These are phyloP conservation scores for Crocidura indochinensis DNA, from an alignment of 2,797 vertebrate species.

Conservation along the genomic window DNA sequence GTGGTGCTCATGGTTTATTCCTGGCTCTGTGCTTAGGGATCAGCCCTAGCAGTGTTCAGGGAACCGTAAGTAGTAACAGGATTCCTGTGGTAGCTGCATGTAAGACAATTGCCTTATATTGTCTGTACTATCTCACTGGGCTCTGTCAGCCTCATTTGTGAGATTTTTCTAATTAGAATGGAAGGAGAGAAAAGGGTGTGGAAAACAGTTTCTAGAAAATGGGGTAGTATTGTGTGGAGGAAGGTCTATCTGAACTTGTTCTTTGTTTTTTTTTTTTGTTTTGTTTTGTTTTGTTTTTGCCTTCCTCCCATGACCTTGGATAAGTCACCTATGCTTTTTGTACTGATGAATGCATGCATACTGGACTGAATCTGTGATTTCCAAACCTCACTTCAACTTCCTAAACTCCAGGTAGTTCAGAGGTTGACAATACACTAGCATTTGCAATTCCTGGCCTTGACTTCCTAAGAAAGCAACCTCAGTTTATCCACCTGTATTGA, in stretches of 20 bases:
- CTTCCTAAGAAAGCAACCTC: not conserved
- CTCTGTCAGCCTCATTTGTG: too few relatives aligned
- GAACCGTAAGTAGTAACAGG: too few relatives aligned
- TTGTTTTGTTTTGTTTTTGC: too few relatives aligned
- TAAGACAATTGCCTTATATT: too few relatives aligned
- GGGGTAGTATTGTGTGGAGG: accelerated
- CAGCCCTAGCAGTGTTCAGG: too few relatives aligned
- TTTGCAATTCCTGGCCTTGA: not conserved
- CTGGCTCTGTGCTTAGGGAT: too few relatives aligned
- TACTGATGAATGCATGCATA: not conserved
- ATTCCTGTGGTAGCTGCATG: too few relatives aligned
- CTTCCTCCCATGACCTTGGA: not conserved
- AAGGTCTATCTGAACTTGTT: not conserved
- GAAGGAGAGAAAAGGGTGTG: not conserved
- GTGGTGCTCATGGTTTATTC: not conserved
- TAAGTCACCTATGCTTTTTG: not conserved
- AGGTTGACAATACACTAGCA: not conserved
- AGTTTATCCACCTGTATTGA: not conserved
- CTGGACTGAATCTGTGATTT: not conserved
- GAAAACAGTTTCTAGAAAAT: not conserved
- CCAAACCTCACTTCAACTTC: not conserved
- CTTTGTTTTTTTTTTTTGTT: too few relatives aligned
- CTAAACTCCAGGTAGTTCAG: not conserved
- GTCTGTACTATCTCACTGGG: not conserved
- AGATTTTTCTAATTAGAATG: not conserved